Conservation (phyloP, 2,888 invertebrate genomes). For the Mantis religiosa region DNA sequence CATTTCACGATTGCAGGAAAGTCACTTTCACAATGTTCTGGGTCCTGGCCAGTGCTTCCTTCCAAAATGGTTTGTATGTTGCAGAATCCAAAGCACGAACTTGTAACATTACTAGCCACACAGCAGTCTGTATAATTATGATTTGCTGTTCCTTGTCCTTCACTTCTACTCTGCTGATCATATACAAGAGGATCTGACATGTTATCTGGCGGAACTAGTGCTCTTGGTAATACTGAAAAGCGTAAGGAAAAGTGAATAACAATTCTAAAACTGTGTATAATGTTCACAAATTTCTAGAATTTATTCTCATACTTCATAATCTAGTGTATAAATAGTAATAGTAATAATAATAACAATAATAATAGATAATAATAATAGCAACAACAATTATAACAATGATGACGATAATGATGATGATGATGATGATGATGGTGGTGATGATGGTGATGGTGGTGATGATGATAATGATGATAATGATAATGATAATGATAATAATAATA, state of each 20-base stretch:
- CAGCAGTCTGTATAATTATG: constrained; percentile 85
- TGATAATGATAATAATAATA: too few species aligned
- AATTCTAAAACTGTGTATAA: background rate
- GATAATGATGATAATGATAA: too few species aligned
- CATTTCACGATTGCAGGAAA: constrained; percentile 70
- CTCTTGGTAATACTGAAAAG: constrained; percentile 57
- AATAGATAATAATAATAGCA: too few species aligned
- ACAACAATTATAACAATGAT: too few species aligned
- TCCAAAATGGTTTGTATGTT: constrained; percentile 72
- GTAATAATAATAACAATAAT: too few species aligned
- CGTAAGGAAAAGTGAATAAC: constrained; percentile 33
- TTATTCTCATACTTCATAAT: too few species aligned
- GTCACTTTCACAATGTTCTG: constrained; percentile 74
- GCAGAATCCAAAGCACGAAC: constrained; percentile 74
- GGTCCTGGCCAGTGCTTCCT: constrained; percentile 73
- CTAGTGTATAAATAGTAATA: too few species aligned
- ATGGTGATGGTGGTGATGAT: too few species aligned
- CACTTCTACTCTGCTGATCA: background rate
- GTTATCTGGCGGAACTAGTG: constrained; percentile 57
- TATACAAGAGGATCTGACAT: constrained; percentile 43
- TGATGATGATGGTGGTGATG: too few species aligned
- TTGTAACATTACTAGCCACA: constrained; percentile 62
- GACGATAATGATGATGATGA: too few species aligned
- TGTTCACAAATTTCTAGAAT: too few species aligned
- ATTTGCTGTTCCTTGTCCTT: constrained; percentile 36